Evolutionary conservation across 2,888 invertebrate species (phyloP), one percentile per base, ranked within the genome.

Genomic region (Pedicia rivosa): DNA sequence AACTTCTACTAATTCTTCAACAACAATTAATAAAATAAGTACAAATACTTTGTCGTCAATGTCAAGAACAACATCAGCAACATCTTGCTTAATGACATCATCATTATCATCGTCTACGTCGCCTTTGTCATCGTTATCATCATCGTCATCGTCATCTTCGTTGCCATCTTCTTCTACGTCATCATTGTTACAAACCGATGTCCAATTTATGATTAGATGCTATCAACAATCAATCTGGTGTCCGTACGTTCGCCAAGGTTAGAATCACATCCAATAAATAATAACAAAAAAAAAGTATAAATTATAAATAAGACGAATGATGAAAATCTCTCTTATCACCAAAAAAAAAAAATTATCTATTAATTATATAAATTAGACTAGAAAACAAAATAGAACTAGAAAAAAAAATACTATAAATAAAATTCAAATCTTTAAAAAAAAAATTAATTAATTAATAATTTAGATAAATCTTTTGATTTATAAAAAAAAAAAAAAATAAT

Each of bases 1-100:
- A 34, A 33, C 26, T 17, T 25, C 17, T 55, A 53, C 62, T 56
- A 50, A 63, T 55, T 13, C 33, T 28, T 22, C 25, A 37, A 32
- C 40, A 34, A 34, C 19, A 19, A 38, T 35, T 15, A 28, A 17
- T 31, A 12, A 27, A 34, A 34, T 10, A 19, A 25, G 5, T 34
- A 34, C n/a, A 19, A 25, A n/a, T n/a, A 3, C 8, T 24, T 24
- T 8, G 3, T 5, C 24, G 8, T 24, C 35, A 30, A 26, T 30
- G 12, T 5, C 30, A 16, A 24, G 7, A 24, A 15, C 30, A 20
- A 7, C 38, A 26, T 19, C 38, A 36, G 17, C 33, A 12, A 28
- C 38, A 32, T 10, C 30, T 17, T 10, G 10, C 24, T n/a, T 24
- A 8, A 24, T 24, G 29, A 16, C 31, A 19, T 31, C 31, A 17